A percentile compares a stretch with the other conserved stretches of the same genome.
Evolutionary conservation across 1,140 invertebrate genomes (phyloP).

Genomic region (Hydropsyche tenuis): DNA sequence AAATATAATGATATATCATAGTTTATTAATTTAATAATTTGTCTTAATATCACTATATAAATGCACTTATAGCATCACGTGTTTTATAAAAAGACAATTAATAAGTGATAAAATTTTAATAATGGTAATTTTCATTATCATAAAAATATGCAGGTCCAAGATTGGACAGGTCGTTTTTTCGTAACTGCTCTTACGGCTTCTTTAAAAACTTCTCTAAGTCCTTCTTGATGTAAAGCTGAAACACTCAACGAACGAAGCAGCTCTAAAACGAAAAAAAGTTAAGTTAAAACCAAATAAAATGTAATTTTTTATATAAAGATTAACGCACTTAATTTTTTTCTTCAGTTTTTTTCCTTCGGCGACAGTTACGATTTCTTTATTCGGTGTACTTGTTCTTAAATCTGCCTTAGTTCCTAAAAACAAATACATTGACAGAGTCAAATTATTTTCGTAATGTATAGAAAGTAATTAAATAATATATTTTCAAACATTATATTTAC

Average conservation of each 20-base stretch:
- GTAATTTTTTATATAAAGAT: not conserved
- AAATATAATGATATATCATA: too few species aligned
- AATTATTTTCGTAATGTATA: not conserved
- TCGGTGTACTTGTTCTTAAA: constrained; percentile 64
- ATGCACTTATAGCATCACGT: too few species aligned
- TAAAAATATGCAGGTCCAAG: constrained; percentile 52
- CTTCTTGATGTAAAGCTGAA: constrained; percentile 81
- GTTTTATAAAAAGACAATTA: too few species aligned
- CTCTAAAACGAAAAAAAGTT: constrained; percentile 56
- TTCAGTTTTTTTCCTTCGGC: constrained; percentile 80
- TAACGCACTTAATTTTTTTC: constrained; percentile 69
- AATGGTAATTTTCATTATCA: too few species aligned
- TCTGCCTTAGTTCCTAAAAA: constrained; percentile 70
- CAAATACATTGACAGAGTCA: not conserved
- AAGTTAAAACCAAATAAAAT: not conserved
- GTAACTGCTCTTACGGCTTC: constrained; percentile 76
- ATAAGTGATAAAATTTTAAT: too few species aligned
- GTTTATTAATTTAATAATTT: too few species aligned
- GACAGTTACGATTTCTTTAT: constrained; percentile 63
- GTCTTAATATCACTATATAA: too few species aligned
- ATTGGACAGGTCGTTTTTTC: constrained; percentile 63
- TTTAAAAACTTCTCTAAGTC: constrained; percentile 77
- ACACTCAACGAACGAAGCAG: constrained; percentile 81
- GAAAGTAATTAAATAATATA: too few species aligned
- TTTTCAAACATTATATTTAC: too few species aligned